A percentile compares a stretch with the other conserved stretches of the same genome.
These are phyloP conservation scores for Panzeria rudis DNA, from an alignment of 2,888 invertebrate species.

Conservation along the genomic window DNA sequence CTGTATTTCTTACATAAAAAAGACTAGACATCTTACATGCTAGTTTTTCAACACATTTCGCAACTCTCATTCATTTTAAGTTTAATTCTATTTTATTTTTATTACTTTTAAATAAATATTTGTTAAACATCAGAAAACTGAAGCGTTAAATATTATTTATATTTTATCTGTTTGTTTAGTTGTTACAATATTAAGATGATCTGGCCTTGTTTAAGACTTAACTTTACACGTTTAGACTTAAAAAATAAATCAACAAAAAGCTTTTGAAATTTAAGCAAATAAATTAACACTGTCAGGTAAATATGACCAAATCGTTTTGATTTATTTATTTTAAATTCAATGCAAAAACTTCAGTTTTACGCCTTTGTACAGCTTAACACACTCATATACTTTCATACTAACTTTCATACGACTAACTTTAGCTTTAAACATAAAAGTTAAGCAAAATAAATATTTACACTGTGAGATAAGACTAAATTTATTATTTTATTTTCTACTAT, in stretches of 20 bases:
- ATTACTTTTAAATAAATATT: slow-evolving; percentile 15
- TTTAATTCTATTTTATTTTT: background rate
- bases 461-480: slow-evolving; percentile 39
- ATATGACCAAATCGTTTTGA: slow-evolving; percentile 53
- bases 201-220: slow-evolving; percentile 52
- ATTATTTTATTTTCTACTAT: slow-evolving; percentile 34
- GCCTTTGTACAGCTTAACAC: background rate
- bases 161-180: slow-evolving; percentile 1
- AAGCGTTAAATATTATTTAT: slow-evolving; percentile 6
- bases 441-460: slow-evolving; percentile 70
- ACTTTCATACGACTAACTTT: slow-evolving; percentile 9
- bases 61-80: slow-evolving; percentile 53
- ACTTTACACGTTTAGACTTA: slow-evolving; percentile 63
- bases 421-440: slow-evolving; percentile 22
- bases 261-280: slow-evolving; percentile 65
- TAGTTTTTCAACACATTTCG: slow-evolving; percentile 43
- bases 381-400: background rate
- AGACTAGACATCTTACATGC: slow-evolving; percentile 69
- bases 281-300: slow-evolving; percentile 70
- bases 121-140: slow-evolving; percentile 5
- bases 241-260: slow-evolving; percentile 71
- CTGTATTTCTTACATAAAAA: slow-evolving; percentile 50
- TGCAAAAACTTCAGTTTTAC: slow-evolving; percentile 22
- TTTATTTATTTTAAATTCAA: background rate
- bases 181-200: slow-evolving; percentile 34